Conservation (phyloP, 2,113 vertebrate genomes). For the Ploceus nigricollis region DNA sequence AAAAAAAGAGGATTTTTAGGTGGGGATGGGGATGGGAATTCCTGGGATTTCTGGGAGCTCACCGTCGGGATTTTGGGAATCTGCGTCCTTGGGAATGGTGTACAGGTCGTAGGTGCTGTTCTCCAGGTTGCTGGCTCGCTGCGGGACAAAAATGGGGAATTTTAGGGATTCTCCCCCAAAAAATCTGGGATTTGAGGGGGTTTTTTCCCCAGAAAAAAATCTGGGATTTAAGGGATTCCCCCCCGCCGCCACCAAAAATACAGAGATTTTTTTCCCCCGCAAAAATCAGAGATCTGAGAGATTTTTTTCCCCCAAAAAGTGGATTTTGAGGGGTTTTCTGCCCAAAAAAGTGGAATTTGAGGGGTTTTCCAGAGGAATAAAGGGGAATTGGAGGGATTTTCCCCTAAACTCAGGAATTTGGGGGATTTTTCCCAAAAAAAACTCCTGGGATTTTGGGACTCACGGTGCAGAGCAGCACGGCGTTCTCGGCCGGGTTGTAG, state of each 20-base stretch:
- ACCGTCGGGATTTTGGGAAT: constrained; percentile 98
- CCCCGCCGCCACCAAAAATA: no score
- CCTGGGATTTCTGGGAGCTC: background rate
- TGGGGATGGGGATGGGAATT: background rate
- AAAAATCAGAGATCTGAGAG: no score
- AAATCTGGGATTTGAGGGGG: background rate
- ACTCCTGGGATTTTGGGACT: constrained; percentile 13
- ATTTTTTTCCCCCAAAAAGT: no score
- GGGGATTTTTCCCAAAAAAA: background rate
- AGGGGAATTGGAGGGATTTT: no score
- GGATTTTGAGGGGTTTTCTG: no score
- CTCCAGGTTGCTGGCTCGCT: constrained; percentile 96
- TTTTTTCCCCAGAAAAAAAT: background rate
- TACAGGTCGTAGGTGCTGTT: constrained; percentile 98
- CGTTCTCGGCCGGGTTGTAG: constrained; percentile 94
- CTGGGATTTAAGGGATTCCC: no score
- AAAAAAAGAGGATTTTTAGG: background rate
- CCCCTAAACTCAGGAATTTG: background rate
- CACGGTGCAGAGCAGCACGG: constrained; percentile 93
- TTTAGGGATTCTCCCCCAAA: background rate
- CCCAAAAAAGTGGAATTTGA: no score
- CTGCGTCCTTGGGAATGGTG: constrained; percentile 92
- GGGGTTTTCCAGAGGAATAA: background rate
- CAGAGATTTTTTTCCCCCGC: background rate
- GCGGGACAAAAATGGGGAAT: background rate